Evolutionary conservation across 2,888 invertebrate species (phyloP).

Genomic region (Drosophila longiperda): DNA sequence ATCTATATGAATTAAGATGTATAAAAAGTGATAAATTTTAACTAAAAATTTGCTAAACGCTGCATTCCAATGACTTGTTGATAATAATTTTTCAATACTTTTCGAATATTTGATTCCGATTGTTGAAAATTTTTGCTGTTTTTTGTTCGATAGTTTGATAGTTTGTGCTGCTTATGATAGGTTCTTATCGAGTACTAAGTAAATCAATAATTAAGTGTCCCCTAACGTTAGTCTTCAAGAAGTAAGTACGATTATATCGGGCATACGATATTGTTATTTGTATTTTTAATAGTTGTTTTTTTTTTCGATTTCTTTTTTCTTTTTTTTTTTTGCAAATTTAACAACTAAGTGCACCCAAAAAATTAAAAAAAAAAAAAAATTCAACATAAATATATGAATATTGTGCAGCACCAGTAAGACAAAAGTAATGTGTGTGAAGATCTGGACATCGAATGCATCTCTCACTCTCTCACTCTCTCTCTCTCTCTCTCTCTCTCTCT

Average conservation of each 20-base stretch:
- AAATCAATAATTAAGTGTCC: constrained; percentile 65
- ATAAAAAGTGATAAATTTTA: constrained; percentile 39
- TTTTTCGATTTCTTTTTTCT: background rate
- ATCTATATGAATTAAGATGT: constrained; percentile 51
- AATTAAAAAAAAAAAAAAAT: constrained; percentile 38
- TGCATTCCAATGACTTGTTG: constrained; percentile 31
- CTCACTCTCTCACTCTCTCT: background rate
- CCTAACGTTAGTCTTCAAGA: constrained; percentile 57
- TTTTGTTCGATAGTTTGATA: background rate
- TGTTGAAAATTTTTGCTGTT: constrained; percentile 12
- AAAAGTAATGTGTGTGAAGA: constrained; percentile 23
- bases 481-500: background rate
- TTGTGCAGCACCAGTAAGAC: constrained; percentile 62
- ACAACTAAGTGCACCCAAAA: constrained; percentile 75
- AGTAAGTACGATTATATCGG: constrained; percentile 23
- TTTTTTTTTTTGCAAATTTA: constrained; percentile 32
- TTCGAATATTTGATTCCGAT: constrained; percentile 8
- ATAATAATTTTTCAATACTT: constrained; percentile 19
- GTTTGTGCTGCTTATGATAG: constrained; percentile 29
- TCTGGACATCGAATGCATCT: constrained; percentile 35
- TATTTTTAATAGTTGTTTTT: constrained; percentile 23
- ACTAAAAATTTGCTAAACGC: constrained; percentile 41
- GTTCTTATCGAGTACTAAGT: constrained; percentile 36
- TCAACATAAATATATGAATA: constrained; percentile 45
- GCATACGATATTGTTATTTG: constrained; percentile 12